Base-by-base conservation (phyloP, 2,888 invertebrate species). In the Eledone cirrhosa region DNA sequence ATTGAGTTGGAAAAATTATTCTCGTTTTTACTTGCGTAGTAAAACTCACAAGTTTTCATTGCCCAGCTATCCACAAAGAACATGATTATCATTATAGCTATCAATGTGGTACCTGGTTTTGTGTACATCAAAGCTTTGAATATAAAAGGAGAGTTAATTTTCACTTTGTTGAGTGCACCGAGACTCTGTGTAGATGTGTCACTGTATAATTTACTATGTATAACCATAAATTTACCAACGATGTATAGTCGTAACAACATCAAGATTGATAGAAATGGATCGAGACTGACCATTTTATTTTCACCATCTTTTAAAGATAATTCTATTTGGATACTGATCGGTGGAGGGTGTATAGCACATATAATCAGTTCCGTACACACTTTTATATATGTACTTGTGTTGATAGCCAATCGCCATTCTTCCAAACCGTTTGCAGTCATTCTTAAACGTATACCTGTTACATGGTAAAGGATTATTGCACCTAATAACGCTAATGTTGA, bases 41-140 rank as follows among this genome's bases (percentile, higher is more conserved):
- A 88, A 2, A 84, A 82, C 75, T 88, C 87, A 77, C 87, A 88
- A 7, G 86, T 85, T 11, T 85, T 81, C 78, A 87, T 80, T 11
- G 87, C 84, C 87, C 87, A 88, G 41, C 86, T 84, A 79, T 84
- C 83, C 59, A 85, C 78, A 48, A 87, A 29, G 69, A 87, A 81
- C 59, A 85, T 85, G 65, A 82, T 83, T 11, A 83, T 63, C 86
- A 88, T 86, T 41, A 85, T 80, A 5, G 78, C 79, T 14, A 86
- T 80, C n/a, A 88, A 80, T 81, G 86, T 80, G 13, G 85, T 86
- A 31, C 86, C 87, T 3, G 87, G 87, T 77, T 81, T 83, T 2
- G 86, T 84, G 4, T 86, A 85, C 87, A 88, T 88, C 11, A 86
- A 80, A 22, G 87, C 86, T 78, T 86, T 88, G 80, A 88, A 88